Conservation (phyloP, 2,888 invertebrate species). For the Agonopterix alstromeriana region DNA sequence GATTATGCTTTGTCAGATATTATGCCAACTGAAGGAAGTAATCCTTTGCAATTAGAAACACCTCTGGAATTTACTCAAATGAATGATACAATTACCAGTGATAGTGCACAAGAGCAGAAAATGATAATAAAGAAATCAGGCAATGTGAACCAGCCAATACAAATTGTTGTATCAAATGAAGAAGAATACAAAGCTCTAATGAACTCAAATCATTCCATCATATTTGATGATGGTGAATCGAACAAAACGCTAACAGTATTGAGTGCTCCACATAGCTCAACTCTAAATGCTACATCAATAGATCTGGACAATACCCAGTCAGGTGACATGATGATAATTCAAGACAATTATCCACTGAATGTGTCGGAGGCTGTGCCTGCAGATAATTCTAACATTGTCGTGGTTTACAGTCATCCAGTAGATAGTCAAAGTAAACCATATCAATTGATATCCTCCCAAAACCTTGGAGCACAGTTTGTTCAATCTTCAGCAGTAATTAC, state of each 20-base stretch:
- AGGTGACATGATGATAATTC: slow-evolving; percentile 79
- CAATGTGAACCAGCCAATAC: slow-evolving; percentile 53
- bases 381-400: slow-evolving; percentile 79
- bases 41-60: slow-evolving; percentile 30
- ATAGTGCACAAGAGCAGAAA: slow-evolving; percentile 32
- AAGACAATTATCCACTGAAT: slow-evolving; percentile 76
- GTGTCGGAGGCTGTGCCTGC: slow-evolving; percentile 61
- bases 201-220: slow-evolving; percentile 59
- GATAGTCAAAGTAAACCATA: slow-evolving; percentile 75
- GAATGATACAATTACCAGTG: slow-evolving; percentile 26
- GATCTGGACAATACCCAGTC: slow-evolving; percentile 70
- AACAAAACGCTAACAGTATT: slow-evolving; percentile 60
- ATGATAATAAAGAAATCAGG: slow-evolving; percentile 44
- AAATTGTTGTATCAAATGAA: slow-evolving; percentile 70
- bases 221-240: slow-evolving; percentile 54
- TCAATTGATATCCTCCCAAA: slow-evolving; percentile 58
- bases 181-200: slow-evolving; percentile 69
- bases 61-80: slow-evolving; percentile 40
- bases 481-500: slow-evolving; percentile 57
- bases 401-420: slow-evolving; percentile 79
- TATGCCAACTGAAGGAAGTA: slow-evolving; percentile 19
- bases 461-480: slow-evolving; percentile 52
- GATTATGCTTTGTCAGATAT: slow-evolving; percentile 44
- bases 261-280: slow-evolving; percentile 36
- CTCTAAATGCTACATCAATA: slow-evolving; percentile 40